Conservation (phyloP, 37 sponge, comb jelly and placozoan species). For the Halisarca cf. caerulea region DNA sequence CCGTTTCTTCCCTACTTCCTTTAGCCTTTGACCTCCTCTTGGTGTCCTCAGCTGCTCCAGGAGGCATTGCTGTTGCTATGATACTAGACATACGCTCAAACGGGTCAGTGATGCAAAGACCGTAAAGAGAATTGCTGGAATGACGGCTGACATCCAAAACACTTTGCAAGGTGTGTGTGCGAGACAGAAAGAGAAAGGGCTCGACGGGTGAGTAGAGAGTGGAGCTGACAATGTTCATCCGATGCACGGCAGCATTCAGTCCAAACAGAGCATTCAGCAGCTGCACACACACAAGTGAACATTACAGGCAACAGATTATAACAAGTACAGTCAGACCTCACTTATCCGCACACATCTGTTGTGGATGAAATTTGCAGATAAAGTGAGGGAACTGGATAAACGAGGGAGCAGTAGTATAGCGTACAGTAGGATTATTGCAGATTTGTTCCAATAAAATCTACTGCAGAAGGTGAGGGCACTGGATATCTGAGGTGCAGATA, state of each 20-base stretch:
- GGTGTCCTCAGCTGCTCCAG: not conserved
- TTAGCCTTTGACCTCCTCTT: not conserved
- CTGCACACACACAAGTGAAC: conserved; percentile 19
- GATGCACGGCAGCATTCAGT: conserved; percentile 66
- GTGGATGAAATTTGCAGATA: no score
- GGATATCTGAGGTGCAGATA: no score
- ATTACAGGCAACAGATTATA: no score
- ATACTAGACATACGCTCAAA: not conserved
- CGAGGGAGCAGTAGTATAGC: no score
- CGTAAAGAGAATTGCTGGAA: not conserved
- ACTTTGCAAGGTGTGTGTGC: not conserved
- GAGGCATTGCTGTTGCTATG: not conserved
- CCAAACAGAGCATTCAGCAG: conserved; percentile 84
- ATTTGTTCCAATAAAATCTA: no score
- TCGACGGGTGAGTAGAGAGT: not conserved
- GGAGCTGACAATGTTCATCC: conserved; percentile 1
- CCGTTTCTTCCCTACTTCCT: not conserved
- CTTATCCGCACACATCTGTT: no score
- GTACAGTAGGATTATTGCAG: no score
- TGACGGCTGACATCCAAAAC: not conserved
- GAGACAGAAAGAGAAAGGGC: not conserved
- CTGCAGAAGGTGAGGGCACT: no score
- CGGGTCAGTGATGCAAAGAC: not conserved
- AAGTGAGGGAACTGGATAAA: no score
- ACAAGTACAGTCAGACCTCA: no score